These are phyloP conservation scores for Pangasius macronema DNA, from an alignment of 2,797 vertebrate genomes.

Conservation along the genomic window DNA sequence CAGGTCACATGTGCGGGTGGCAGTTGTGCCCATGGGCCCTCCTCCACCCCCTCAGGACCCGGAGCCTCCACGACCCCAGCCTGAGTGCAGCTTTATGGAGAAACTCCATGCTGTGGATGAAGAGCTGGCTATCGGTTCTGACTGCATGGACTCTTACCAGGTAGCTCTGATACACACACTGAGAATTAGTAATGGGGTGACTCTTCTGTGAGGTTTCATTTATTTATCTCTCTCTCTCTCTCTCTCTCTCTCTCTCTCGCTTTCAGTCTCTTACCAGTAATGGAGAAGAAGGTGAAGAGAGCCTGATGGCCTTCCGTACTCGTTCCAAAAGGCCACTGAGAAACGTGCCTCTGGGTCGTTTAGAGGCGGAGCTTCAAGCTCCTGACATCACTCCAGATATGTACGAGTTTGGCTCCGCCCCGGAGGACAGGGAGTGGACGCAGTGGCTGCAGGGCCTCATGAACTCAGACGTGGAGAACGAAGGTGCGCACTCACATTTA, in stretches of 20 bases:
- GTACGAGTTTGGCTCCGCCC: constrained; percentile 83
- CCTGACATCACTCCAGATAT: constrained; percentile 95
- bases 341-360: constrained; percentile 84
- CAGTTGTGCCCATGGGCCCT: constrained; percentile 83
- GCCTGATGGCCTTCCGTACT: constrained; percentile 87
- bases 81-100: constrained; percentile 80
- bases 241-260: not conserved
- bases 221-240: not conserved
- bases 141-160: constrained; percentile 83
- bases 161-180: constrained; percentile 57
- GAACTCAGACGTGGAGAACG: constrained; percentile 85
- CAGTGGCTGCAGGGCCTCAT: constrained; percentile 91
- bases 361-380: constrained; percentile 90
- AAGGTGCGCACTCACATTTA: constrained; percentile 71
- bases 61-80: constrained; percentile 54
- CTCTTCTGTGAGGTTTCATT: not conserved
- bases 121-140: constrained; percentile 76
- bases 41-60: constrained; percentile 72
- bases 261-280: constrained; percentile 57
- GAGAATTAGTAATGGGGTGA: not conserved
- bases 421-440: constrained; percentile 90
- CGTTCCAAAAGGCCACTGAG: constrained; percentile 90
- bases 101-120: constrained; percentile 85
- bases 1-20: constrained; percentile 72
- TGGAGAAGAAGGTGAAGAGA: constrained; percentile 74